Base-by-base conservation (phyloP, 2,888 invertebrate genomes). In the Schrankia costaestrigalis region DNA sequence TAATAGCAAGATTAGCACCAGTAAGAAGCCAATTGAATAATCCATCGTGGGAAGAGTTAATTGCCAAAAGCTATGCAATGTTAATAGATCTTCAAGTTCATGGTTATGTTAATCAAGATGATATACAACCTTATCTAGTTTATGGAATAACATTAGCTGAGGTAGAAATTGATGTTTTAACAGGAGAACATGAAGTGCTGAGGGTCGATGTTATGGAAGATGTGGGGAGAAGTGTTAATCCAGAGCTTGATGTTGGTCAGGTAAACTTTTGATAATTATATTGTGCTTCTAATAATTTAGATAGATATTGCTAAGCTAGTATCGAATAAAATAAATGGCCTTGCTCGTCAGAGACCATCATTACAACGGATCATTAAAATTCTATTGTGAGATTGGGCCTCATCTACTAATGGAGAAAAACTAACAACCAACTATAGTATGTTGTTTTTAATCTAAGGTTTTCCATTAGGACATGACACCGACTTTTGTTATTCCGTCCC, bases 151-250 rank as follows among this genome's bases (percentile, higher is more conserved):
- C 50, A 13, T 18, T 53, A 13, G 30, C 38, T 18, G 50, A 54
- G 33, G 43, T 54, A 3, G 94, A 95, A 74, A 71, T 95, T 0
- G 96, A 96, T 65, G 78, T 94, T 10, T 78, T 96, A 13, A 95
- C 95, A 0, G 95, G 95, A 3, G 93, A 94, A 62, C 91, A 92
- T 63, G 83, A 92, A 43, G 71, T 93, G 5, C 73, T 65, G 3
- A 89, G 94, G 41, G 92, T 93, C 0, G 94, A 95, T 68, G 74
- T 95, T 29, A 72, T 94, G 8, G 94, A 94, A 74, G 94, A 95
- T 57, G 89, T 90, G n/a, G 94, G 94, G 3, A 88, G 91, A 52
- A 93, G 93, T 71, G 74, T 94, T 42, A 94, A 90, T 73, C 94
- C 94, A n/a, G 79, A 90, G 61, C 89, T 94, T 25, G 94, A 95